Evolutionary conservation across 1,140 invertebrate species (phyloP).

Genomic region (Aphis craccivora): DNA sequence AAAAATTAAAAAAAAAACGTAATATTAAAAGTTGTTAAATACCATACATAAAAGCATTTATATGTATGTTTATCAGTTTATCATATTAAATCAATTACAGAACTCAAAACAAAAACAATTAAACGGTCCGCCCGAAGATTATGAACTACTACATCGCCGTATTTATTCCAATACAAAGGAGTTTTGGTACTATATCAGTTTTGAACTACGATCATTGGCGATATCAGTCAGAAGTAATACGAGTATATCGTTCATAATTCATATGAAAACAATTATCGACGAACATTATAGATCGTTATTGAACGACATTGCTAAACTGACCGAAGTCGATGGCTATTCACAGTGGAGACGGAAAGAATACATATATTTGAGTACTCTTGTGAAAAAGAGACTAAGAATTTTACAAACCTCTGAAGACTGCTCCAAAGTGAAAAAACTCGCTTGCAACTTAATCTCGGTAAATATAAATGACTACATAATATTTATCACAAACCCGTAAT

Average conservation of each 20-base stretch:
- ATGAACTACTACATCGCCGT: conserved; percentile 81
- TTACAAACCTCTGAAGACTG: conserved; percentile 93
- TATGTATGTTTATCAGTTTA: not conserved
- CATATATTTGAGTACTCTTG: conserved; percentile 78
- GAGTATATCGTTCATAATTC: conserved; percentile 61
- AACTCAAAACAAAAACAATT: not conserved
- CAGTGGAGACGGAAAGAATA: conserved; percentile 84
- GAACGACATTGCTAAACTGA: conserved; percentile 75
- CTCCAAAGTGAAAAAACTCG: conserved; percentile 81
- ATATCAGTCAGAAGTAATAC: conserved; percentile 68
- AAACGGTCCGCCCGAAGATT: conserved; percentile 73
- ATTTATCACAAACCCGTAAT: conserved; percentile 66
- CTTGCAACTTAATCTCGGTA: not conserved
- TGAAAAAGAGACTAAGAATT: conserved; percentile 80
- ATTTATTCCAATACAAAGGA: conserved; percentile 80
- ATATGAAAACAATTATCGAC: conserved; percentile 56
- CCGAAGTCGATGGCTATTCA: conserved; percentile 79
- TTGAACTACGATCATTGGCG: conserved; percentile 77
- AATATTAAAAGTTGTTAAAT: no score
- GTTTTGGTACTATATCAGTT: conserved; percentile 78
- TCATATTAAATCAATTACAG: not conserved
- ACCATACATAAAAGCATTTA: not conserved
- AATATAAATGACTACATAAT: conserved; percentile 91
- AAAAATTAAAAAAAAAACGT: no score
- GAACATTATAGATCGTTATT: conserved; percentile 71